Conservation (phyloP, 2,113 vertebrate genomes). For the Rynchops niger region DNA sequence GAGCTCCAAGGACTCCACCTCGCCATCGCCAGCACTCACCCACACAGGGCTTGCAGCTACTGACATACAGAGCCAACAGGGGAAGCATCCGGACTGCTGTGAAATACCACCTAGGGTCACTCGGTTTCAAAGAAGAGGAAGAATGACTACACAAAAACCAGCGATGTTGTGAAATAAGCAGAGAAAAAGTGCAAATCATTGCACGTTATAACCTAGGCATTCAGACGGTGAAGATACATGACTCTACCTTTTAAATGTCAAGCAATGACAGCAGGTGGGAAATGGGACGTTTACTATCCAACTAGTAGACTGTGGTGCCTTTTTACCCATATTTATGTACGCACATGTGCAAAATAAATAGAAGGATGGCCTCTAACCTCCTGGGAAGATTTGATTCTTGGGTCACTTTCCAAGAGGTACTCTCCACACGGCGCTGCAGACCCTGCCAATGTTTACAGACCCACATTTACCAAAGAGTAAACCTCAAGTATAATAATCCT, state of each 20-base stretch:
- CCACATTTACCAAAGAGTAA: not conserved
- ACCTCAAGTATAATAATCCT: not conserved
- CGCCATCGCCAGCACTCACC: not conserved
- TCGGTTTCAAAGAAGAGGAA: not conserved
- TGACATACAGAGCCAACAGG: fast-evolving
- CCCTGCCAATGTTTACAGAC: not conserved
- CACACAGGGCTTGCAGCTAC: not conserved
- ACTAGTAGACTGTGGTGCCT: not conserved
- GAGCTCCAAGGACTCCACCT: fast-evolving
- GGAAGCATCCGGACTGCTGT: not conserved
- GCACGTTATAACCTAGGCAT: fast-evolving
- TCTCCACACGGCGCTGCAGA: not conserved
- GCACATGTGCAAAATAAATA: not conserved
- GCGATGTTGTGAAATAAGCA: not conserved
- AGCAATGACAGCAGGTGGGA: not conserved
- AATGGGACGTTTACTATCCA: not conserved
- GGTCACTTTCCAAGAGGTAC: not conserved
- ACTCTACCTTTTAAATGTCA: not conserved
- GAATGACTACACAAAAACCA: not conserved
- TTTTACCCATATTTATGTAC: not conserved
- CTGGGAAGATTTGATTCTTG: not conserved
- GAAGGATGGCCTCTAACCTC: not conserved
- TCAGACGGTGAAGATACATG: not conserved
- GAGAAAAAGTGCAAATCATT: not conserved
- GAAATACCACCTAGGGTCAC: not conserved